Base-by-base conservation (phyloP, 2,888 invertebrate species). In the Zootermopsis nevadensis region DNA sequence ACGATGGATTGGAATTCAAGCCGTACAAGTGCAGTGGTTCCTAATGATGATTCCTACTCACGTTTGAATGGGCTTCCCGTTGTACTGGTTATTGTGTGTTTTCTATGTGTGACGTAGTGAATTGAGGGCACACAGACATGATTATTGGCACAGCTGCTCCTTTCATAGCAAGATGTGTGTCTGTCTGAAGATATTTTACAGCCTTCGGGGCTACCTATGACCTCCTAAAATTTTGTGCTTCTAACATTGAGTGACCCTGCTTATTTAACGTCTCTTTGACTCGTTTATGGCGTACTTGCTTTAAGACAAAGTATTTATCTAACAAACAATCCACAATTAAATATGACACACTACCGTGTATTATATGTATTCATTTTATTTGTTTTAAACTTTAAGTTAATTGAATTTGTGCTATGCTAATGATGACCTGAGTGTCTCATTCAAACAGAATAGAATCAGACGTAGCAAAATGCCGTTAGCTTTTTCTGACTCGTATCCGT, bases 81-180 rank as follows among this genome's bases (percentile, higher is more conserved):
- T 60, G 8, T 60, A 60, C 60, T n/a, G n/a, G 60, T 60, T 60
- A 4, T 27, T 60, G 60, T 60, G 15, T 15, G 60, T 27, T 60
- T 60, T 60, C 60, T 60, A n/a, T 60, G 27, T 60, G n/a, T 27
- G 60, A 27, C 60, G 60, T 15, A n/a, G 27, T 60, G 60, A 60
- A 60, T 60, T 60, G 60, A 60, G 60, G 60, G 12, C 60, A 60
- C 60, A 7, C 8, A 60, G n/a, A n/a, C 60, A 8, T 27, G 60
- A 60, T 60, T 60, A 60, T 60, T 60, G 15, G 60, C n/a, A 60
- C 60, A 60, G 60, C 60, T n/a, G 60, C 12, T 60, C 27, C 60
- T 60, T 27, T 60, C 15, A n/a, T 53, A 12, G n/a, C n/a, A n/a
- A n/a, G n/a, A n/a, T 60, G 60, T 60, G 8, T 60, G 60, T 60